Evolutionary conservation across 2,888 invertebrate genomes (phyloP), one percentile per base, ranked within the genome.

Genomic region (Scaptomyza polygonia): DNA sequence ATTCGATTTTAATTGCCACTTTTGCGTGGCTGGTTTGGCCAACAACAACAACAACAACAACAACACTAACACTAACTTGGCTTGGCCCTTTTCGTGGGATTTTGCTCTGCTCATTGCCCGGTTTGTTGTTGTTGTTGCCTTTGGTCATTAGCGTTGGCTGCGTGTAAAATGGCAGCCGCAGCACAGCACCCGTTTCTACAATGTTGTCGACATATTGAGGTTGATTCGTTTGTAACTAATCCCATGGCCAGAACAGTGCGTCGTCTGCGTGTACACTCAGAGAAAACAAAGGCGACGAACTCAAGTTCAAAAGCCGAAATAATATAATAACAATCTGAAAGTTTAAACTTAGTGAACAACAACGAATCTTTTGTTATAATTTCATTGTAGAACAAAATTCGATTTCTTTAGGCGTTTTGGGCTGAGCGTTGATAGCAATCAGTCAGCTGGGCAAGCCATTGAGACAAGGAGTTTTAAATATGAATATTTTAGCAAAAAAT

Each of bases 1-100:
- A 86, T 88, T 84, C 85, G 88, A 85, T 86, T 86, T 86, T 88
- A 86, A 86, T 86, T 86, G 88, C 85, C 81, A 86, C 87, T 86
- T 84, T 88, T 75, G 83, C 72, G 65, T 85, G 72, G 77, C 76
- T 49, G 49, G 53, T 55, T 55, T 56, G 66, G 42, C 42, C 67
- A 57, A 54, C 59, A 61, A 36, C 36, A 56, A 30, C 32, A 30
- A 30, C 45, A 45, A 53, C 51, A 27, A 6, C 49, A 49, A 9
- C 34, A 34, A 5, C 30, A 34, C 29, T 43, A 39, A 45, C 32
- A 30, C 43, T 29, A 25, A 25, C 57, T 69, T 65, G 42, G 34
- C 42, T 67, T 64, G 74, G 79, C 86, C 82, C 85, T 85, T 83
- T 87, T 82, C 87, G 87, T 85, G 87, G 83, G 87, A 87, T 74